Conservation (phyloP, 2,888 invertebrate genomes). For the Synergus laeviventris region DNA sequence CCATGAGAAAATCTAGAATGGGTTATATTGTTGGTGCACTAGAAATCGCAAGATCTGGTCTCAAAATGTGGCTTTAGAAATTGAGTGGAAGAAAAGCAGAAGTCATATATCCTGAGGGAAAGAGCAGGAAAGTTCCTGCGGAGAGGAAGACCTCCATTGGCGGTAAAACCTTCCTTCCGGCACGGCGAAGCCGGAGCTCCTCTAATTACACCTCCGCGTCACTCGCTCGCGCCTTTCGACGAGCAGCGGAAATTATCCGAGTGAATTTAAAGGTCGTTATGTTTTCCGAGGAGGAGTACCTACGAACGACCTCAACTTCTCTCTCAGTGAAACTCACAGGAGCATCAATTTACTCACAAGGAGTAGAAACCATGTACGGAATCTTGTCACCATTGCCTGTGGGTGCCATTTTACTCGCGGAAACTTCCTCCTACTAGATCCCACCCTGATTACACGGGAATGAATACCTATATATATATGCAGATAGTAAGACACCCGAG, state of each 20-base stretch:
- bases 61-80: conserved; percentile 26
- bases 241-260: conserved; percentile 54
- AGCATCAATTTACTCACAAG: conserved; percentile 45
- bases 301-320: conserved; percentile 23
- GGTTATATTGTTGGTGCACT: neutral
- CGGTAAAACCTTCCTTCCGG: conserved; percentile 59
- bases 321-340: conserved; percentile 36
- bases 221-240: conserved; percentile 49
- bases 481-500: neutral
- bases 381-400: conserved; percentile 22
- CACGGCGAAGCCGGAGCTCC: conserved; percentile 47
- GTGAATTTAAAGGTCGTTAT: conserved; percentile 57
- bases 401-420: conserved; percentile 5
- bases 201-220: conserved; percentile 59
- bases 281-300: conserved; percentile 39
- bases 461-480: conserved; percentile 12
- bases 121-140: conserved; percentile 50
- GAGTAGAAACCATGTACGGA: conserved; percentile 16
- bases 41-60: conserved; percentile 7
- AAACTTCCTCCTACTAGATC: conserved; percentile 14
- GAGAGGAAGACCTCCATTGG: conserved; percentile 52
- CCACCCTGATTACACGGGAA: neutral
- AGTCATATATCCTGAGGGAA: conserved; percentile 45
- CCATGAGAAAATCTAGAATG: neutral
- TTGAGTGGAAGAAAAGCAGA: conserved; percentile 29